A percentile compares a stretch with the other conserved stretches of the same genome.
Evolutionary conservation across 92 coral and sea anemone genomes (phyloP).

Genomic region (Metridium senile): DNA sequence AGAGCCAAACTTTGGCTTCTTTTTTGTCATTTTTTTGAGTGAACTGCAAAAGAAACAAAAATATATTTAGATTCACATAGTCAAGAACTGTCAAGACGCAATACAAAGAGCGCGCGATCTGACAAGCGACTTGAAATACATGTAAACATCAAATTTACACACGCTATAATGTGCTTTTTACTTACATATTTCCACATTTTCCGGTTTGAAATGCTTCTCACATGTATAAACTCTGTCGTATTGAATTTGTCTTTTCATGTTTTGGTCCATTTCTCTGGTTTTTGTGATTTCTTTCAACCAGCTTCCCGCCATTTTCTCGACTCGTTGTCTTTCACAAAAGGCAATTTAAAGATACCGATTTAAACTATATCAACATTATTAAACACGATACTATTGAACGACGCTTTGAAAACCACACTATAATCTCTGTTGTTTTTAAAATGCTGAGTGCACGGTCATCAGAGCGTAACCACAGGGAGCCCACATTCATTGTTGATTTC

Average conservation of each 20-base stretch:
- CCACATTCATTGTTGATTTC: too few species aligned
- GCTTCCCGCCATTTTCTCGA: constrained; percentile 47
- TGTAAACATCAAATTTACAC: not conserved
- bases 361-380: too few species aligned
- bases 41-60: constrained; percentile 30
- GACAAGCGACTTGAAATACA: not conserved
- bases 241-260: constrained; percentile 23
- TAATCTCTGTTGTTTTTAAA: not conserved
- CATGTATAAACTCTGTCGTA: constrained; percentile 42
- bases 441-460: not conserved
- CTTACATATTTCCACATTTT: constrained; percentile 57
- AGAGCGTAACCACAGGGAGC: too few species aligned
- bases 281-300: constrained; percentile 39
- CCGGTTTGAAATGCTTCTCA: constrained; percentile 46
- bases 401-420: not conserved
- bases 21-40: constrained; percentile 39
- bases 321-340: constrained; percentile 37
- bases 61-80: not conserved
- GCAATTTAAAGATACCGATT: constrained; percentile 56
- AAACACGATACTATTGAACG: not conserved
- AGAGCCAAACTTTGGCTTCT: constrained; percentile 41
- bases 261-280: constrained; percentile 38
- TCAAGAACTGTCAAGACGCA: not conserved
- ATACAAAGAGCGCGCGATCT: not conserved
- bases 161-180: too few species aligned